A percentile compares a stretch with the other conserved stretches of the same genome.
These are phyloP conservation scores for Stegodyphus dumicola DNA, from an alignment of 1,140 invertebrate genomes.

Conservation along the genomic window DNA sequence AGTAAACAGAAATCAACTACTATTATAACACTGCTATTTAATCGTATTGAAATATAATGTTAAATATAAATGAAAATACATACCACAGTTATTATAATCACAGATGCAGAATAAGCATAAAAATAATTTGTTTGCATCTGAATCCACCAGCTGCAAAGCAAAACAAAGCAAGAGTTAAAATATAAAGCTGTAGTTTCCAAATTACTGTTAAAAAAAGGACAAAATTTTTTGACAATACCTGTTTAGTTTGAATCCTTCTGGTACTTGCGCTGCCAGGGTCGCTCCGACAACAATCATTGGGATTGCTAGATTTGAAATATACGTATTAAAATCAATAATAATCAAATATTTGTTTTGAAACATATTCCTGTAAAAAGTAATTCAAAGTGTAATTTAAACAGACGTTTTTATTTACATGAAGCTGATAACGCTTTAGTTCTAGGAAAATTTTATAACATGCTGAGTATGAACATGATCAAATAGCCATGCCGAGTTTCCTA, in stretches of 20 bases:
- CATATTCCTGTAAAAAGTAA: too few relatives aligned
- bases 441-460: too few relatives aligned
- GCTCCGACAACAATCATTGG: slow-evolving; percentile 62
- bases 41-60: too few relatives aligned
- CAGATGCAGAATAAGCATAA: slow-evolving; percentile 58
- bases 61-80: neutral
- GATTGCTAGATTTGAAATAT: slow-evolving; percentile 26
- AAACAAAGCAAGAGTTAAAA: neutral
- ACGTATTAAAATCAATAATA: neutral
- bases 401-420: too few relatives aligned
- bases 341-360: neutral
- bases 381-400: too few relatives aligned
- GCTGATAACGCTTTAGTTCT: too few relatives aligned
- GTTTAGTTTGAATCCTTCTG: slow-evolving; percentile 53
- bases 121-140: slow-evolving; percentile 57
- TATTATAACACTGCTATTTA: too few relatives aligned
- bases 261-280: slow-evolving; percentile 58
- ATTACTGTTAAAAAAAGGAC: neutral
- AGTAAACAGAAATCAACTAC: too few relatives aligned
- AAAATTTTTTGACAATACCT: slow-evolving; percentile 21
- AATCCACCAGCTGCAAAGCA: slow-evolving; percentile 58
- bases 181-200: neutral
- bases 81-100: slow-evolving; percentile 43
- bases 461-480: too few relatives aligned
- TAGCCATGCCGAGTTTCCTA: too few relatives aligned